Conservation (phyloP, 2,113 vertebrate species). For the Leucoraja erinaceus region DNA sequence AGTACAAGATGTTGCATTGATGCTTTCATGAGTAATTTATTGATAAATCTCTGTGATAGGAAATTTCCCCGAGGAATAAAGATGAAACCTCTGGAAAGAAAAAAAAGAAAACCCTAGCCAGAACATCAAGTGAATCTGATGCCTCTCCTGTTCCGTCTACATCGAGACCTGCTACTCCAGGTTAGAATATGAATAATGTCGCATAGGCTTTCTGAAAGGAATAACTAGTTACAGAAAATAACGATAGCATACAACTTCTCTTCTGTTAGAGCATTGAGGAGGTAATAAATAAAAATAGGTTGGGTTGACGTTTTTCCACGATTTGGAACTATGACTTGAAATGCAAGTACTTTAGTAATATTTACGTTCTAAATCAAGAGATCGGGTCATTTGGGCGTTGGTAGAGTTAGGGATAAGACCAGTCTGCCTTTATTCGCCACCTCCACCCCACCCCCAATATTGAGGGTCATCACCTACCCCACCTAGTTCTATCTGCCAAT, state of each 20-base stretch:
- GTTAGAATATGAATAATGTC: background rate
- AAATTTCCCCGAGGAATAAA: background rate
- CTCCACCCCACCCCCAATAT: no score
- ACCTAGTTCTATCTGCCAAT: no score
- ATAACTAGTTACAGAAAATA: background rate
- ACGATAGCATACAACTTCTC: background rate
- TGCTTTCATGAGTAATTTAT: background rate
- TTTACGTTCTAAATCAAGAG: background rate
- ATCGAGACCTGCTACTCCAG: background rate
- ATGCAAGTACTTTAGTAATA: background rate
- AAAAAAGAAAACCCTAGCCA: background rate
- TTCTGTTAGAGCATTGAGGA: background rate
- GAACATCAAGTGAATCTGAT: background rate
- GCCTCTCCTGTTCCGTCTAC: background rate
- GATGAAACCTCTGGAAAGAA: background rate
- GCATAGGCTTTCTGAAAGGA: background rate
- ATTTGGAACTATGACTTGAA: background rate
- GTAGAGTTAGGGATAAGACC: background rate
- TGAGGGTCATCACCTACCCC: no score
- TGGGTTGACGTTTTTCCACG: background rate
- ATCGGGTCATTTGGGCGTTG: background rate
- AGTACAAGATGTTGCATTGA: background rate
- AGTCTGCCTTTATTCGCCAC: background rate
- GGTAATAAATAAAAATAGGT: background rate
- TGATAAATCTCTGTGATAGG: background rate